Percentiles rank a stretch among this genome's conserved stretches.
Evolutionary conservation across 2,797 vertebrate genomes (phyloP).

Genomic region (Acestrorhynchus altus): DNA sequence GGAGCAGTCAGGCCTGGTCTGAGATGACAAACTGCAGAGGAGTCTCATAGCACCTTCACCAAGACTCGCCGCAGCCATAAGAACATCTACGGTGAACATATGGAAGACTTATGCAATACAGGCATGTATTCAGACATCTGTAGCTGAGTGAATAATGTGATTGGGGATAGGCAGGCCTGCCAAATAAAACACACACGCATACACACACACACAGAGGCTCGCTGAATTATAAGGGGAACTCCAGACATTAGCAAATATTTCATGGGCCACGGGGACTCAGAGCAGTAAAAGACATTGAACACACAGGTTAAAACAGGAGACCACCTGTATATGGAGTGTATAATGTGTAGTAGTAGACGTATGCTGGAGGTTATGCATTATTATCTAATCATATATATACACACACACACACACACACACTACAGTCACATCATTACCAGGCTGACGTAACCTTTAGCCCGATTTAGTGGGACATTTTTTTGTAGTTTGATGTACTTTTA

Average conservation of each 20-base stretch:
- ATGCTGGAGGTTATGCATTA: no score
- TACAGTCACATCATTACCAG: no score
- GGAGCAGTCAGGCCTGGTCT: background rate
- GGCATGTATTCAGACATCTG: slow-evolving; percentile 33
- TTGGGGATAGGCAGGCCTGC: slow-evolving; percentile 47
- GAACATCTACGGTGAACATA: slow-evolving; percentile 27
- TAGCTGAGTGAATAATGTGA: slow-evolving; percentile 39
- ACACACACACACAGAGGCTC: background rate
- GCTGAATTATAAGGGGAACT: slow-evolving; percentile 42
- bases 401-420: no score
- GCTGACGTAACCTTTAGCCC: no score
- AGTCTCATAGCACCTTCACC: background rate
- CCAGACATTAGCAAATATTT: slow-evolving; percentile 44
- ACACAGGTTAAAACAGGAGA: background rate
- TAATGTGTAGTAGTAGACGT: background rate
- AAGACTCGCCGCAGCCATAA: slow-evolving; percentile 8
- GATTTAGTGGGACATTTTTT: no score
- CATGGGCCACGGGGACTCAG: slow-evolving; percentile 16
- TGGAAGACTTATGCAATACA: slow-evolving; percentile 35
- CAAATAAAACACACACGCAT: slow-evolving; percentile 47
- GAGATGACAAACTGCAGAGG: background rate
- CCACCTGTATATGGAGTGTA: background rate
- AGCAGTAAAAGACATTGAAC: slow-evolving; percentile 18
- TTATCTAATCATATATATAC: no score
- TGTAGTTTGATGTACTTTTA: no score